A percentile compares a stretch with the other conserved stretches of the same genome.
These are phyloP conservation scores for Aviceda subcristata DNA, from an alignment of 2,113 vertebrate genomes.

Conservation along the genomic window DNA sequence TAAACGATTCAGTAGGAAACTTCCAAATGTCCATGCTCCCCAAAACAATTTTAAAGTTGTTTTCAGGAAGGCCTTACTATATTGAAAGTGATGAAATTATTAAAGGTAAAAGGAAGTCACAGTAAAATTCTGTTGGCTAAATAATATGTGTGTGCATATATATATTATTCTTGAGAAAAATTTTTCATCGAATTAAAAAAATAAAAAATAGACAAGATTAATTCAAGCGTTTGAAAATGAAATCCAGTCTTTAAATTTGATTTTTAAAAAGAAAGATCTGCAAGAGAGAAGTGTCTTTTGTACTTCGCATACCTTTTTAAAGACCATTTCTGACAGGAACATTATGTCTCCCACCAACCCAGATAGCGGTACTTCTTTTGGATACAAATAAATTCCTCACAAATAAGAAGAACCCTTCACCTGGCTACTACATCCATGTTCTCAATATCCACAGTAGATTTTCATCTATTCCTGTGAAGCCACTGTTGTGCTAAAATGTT, in stretches of 20 bases:
- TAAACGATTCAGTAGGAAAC: background rate
- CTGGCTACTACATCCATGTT: background rate
- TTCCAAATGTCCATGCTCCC: background rate
- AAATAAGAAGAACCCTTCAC: background rate
- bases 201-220: background rate
- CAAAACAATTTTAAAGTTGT: background rate
- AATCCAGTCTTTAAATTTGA: background rate
- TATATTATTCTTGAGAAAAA: background rate
- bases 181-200: background rate
- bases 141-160: background rate
- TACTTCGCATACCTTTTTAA: background rate
- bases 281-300: background rate
- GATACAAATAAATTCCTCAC: background rate
- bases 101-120: background rate
- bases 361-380: background rate
- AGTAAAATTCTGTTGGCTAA: background rate
- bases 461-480: background rate
- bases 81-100: background rate
- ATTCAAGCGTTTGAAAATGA: background rate
- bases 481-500: background rate
- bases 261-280: background rate
- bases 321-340: background rate
- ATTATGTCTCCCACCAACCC: background rate
- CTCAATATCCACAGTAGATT: background rate
- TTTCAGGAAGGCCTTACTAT: background rate